These are phyloP conservation scores for Dipodomys stephensi DNA, from an alignment of 2,113 vertebrate species.

Conservation along the genomic window DNA sequence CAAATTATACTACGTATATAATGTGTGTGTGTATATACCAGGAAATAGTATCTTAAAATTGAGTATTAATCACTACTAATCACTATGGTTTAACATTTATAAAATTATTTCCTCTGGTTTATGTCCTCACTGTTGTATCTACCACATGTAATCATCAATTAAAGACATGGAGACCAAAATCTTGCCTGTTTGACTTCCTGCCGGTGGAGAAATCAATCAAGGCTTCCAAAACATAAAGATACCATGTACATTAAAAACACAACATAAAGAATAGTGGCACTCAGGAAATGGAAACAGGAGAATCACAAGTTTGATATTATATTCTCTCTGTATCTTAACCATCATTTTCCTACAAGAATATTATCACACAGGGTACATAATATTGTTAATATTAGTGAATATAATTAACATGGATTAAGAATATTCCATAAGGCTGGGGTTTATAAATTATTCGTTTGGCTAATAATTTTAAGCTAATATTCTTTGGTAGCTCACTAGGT, in stretches of 20 bases:
- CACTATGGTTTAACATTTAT: not conserved
- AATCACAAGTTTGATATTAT: not conserved
- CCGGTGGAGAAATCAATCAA: not conserved
- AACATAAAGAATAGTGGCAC: not conserved
- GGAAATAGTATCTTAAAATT: not conserved
- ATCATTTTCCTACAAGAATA: not conserved
- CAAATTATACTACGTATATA: not conserved
- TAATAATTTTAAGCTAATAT: slow-evolving; percentile 44
- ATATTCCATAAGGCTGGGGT: not conserved
- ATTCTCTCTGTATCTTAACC: not conserved
- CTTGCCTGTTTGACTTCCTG: not conserved
- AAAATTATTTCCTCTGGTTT: not conserved
- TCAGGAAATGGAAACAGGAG: too few species aligned
- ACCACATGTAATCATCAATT: not conserved
- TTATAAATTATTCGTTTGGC: slow-evolving; percentile 36
- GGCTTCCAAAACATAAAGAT: not conserved
- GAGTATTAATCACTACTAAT: not conserved
- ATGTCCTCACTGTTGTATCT: not conserved
- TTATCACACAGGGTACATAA: not conserved
- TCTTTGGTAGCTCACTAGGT: not conserved
- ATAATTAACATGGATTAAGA: slow-evolving; percentile 38
- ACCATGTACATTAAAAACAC: not conserved
- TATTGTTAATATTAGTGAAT: slow-evolving; percentile 38
- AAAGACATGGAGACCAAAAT: not conserved
- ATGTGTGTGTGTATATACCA: not conserved